Percentiles rank a stretch among this genome's conserved stretches.
Conservation (phyloP, 2,888 invertebrate genomes). For the Melieria crassipennis region DNA sequence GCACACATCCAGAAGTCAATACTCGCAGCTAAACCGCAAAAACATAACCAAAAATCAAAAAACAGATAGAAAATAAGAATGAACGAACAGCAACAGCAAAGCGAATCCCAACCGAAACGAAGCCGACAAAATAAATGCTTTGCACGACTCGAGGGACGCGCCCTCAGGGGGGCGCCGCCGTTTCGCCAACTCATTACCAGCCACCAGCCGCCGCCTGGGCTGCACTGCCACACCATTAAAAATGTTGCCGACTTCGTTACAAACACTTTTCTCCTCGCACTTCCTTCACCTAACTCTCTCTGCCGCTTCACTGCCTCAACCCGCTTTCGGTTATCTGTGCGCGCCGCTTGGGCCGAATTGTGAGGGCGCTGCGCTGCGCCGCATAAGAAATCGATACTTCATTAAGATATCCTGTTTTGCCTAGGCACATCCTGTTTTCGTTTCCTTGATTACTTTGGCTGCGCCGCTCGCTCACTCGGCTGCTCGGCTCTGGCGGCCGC, state of each 20-base stretch:
- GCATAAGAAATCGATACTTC: slow-evolving; percentile 47
- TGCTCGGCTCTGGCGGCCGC: too few relatives aligned
- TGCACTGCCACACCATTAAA: too few relatives aligned
- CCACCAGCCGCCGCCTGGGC: too few relatives aligned
- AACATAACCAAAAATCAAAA: not conserved
- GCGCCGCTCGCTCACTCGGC: too few relatives aligned
- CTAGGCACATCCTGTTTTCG: slow-evolving; percentile 60
- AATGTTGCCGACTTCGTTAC: too few relatives aligned
- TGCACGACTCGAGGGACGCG: slow-evolving; percentile 16
- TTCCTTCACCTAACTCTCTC: too few relatives aligned
- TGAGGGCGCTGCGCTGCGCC: not conserved
- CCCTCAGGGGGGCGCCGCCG: too few relatives aligned
- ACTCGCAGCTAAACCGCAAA: not conserved
- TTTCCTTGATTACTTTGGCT: slow-evolving; percentile 59
- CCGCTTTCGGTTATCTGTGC: too few relatives aligned
- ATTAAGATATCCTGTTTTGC: slow-evolving; percentile 56
- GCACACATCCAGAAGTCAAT: not conserved
- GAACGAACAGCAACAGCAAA: not conserved
- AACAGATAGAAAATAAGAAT: not conserved
- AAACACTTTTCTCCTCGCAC: too few relatives aligned
- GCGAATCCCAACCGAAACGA: slow-evolving; percentile 9
- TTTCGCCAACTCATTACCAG: too few relatives aligned
- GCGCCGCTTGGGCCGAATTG: too few relatives aligned
- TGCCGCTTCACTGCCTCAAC: too few relatives aligned
- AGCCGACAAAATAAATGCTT: slow-evolving; percentile 30